Evolutionary conservation across 2,888 invertebrate species (phyloP).

Genomic region (Arge pagana): DNA sequence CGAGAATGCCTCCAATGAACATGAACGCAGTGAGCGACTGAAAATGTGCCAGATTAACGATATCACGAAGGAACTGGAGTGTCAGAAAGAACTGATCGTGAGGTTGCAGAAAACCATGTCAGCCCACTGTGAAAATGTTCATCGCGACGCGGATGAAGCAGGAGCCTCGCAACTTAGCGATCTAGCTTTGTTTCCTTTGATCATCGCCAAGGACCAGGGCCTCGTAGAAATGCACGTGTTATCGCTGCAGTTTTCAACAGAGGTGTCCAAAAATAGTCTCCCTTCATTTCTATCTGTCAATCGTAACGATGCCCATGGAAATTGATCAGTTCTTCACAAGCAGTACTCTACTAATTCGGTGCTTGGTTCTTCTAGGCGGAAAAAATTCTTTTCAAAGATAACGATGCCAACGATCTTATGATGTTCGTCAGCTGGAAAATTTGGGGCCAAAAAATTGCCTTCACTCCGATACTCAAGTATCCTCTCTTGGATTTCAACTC

Average conservation of each 20-base stretch:
- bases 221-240: constrained; percentile 45
- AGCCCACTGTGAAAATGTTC: constrained; percentile 24
- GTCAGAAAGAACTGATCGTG: neutral
- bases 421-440: constrained; percentile 44
- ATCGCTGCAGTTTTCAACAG: constrained; percentile 39
- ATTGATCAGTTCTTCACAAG: too few relatives aligned
- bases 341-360: too few relatives aligned
- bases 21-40: too few relatives aligned
- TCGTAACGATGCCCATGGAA: too few relatives aligned
- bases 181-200: constrained; percentile 32
- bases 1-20: too few relatives aligned
- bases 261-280: constrained; percentile 43
- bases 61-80: neutral
- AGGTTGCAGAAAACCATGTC: constrained; percentile 5
- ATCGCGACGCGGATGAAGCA: neutral
- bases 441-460: constrained; percentile 39
- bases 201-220: constrained; percentile 40
- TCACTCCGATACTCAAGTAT: constrained; percentile 37
- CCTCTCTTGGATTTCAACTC: constrained; percentile 45
- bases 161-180: constrained; percentile 8
- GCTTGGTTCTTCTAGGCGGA: constrained; percentile 31
- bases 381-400: constrained; percentile 31
- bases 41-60: too few relatives aligned
- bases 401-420: constrained; percentile 31
- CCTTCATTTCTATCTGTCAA: too few relatives aligned